phyloP scores from a whole-genome alignment of 92 coral and sea anemone genomes.

The Pocillopora grandis region DNA sequence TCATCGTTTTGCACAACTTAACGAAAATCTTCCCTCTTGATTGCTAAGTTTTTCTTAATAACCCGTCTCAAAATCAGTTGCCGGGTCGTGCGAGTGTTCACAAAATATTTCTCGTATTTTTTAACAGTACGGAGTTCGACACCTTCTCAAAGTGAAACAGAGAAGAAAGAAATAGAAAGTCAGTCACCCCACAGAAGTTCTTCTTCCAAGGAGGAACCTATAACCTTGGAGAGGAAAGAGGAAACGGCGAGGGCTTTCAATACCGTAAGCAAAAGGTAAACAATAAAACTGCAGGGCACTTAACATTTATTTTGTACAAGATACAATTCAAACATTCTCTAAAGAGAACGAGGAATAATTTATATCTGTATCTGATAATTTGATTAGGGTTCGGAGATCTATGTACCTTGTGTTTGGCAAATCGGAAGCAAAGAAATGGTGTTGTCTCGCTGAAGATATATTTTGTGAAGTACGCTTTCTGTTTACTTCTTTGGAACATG shows the following conservation, averaged over 20 bases:
- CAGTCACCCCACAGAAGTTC: background rate
- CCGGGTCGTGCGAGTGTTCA: no score
- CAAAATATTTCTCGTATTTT: background rate
- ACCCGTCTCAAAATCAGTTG: background rate
- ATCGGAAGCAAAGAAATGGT: background rate
- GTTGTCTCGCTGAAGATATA: background rate
- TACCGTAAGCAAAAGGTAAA: conserved; percentile 54
- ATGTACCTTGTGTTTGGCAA: background rate
- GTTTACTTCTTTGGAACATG: background rate
- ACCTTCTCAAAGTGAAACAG: conserved; percentile 36
- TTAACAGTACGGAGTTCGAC: conserved; percentile 56
- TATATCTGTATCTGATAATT: background rate
- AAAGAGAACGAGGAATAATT: background rate
- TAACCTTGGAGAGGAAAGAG: conserved; percentile 15
- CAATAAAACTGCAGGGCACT: background rate
- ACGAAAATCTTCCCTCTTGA: background rate
- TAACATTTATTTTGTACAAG: background rate
- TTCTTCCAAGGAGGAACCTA: background rate
- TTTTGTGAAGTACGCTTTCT: background rate
- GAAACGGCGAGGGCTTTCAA: conserved; percentile 40
- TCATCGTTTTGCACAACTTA: background rate
- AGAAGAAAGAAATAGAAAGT: conserved; percentile 32
- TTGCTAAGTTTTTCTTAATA: background rate
- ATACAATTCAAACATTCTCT: conserved; percentile 9
- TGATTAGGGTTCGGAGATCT: background rate